phyloP scores from a whole-genome alignment of 2,113 vertebrate species.

The Onychostoma macrolepis region DNA sequence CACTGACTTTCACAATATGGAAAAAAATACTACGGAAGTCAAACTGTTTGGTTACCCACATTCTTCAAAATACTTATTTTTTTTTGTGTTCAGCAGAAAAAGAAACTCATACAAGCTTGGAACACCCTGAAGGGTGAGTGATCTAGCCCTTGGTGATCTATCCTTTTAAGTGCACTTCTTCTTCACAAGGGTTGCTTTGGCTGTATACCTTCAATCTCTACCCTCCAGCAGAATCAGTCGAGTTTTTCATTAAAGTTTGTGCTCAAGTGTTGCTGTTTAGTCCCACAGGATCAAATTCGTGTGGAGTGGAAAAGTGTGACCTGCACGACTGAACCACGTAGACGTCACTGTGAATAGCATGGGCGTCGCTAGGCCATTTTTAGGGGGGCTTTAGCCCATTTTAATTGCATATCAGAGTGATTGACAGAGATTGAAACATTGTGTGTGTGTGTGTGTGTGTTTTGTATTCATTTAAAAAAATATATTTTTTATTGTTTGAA shows the following conservation, averaged over 20 bases:
- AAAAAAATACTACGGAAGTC: too few relatives aligned
- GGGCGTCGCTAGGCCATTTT: too few relatives aligned
- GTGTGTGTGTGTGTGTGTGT: too few relatives aligned
- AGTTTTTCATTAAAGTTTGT: constrained; percentile 8
- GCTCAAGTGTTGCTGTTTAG: background rate
- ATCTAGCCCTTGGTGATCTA: background rate
- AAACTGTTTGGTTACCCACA: too few relatives aligned
- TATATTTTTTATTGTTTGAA: too few relatives aligned
- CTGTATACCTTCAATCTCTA: background rate
- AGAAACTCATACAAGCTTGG: background rate
- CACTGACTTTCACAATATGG: too few relatives aligned
- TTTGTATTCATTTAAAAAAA: too few relatives aligned
- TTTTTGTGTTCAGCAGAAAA: background rate
- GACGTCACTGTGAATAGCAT: background rate
- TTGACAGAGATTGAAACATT: too few relatives aligned
- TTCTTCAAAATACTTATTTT: too few relatives aligned
- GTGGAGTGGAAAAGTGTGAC: background rate
- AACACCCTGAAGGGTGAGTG: background rate
- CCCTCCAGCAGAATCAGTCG: background rate
- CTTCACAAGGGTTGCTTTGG: background rate
- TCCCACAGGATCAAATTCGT: background rate
- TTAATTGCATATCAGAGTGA: too few relatives aligned
- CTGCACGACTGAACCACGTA: background rate
- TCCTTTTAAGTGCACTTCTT: background rate
- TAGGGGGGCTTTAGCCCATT: too few relatives aligned